These are phyloP conservation scores for Falcunculus frontatus DNA, from an alignment of 2,113 vertebrate species.

Conservation along the genomic window DNA sequence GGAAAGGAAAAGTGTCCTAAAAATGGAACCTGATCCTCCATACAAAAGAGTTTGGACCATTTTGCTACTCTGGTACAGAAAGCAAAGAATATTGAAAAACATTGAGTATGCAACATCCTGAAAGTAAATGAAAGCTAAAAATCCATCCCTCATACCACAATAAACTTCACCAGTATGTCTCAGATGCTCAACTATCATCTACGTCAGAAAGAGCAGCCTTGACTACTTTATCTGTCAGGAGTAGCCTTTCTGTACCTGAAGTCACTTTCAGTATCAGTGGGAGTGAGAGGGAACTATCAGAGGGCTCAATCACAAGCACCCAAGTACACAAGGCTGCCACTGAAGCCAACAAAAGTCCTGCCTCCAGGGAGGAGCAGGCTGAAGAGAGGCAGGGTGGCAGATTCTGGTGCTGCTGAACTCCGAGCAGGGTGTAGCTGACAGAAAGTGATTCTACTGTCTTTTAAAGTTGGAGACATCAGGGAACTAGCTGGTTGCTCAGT, in stretches of 20 bases:
- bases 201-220: neutral
- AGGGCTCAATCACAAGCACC: neutral
- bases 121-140: constrained; percentile 4
- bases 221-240: neutral
- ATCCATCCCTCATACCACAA: neutral
- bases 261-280: neutral
- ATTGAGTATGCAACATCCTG: neutral
- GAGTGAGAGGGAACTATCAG: neutral
- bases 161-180: neutral
- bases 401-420: neutral
- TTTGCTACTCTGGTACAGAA: neutral
- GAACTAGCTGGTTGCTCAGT: neutral
- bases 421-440: neutral
- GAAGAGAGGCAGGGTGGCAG: neutral
- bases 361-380: neutral
- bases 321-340: neutral
- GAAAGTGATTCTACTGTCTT: neutral
- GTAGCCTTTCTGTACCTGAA: neutral
- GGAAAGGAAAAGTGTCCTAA: neutral
- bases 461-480: neutral
- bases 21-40: neutral
- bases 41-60: neutral
- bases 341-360: neutral
- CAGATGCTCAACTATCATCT: neutral
- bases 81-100: neutral